Evolutionary conservation across 2,113 vertebrate species (phyloP).

Genomic region (Gopherus evgoodei): DNA sequence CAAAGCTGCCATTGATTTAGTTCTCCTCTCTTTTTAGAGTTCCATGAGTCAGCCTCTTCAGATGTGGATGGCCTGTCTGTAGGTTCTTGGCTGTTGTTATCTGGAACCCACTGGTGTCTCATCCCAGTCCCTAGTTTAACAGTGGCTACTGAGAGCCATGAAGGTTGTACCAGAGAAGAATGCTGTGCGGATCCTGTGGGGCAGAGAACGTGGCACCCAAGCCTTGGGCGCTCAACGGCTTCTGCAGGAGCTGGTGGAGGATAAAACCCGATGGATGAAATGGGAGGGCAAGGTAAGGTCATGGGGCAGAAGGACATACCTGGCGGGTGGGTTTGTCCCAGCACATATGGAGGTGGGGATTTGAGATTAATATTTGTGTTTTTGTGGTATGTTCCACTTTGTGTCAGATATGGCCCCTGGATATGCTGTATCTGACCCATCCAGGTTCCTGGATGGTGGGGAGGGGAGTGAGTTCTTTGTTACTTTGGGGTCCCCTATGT

Average conservation of each 20-base stretch:
- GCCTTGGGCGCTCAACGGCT: constrained; percentile 91
- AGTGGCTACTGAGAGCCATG: constrained; percentile 73
- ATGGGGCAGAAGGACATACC: background rate
- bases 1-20: constrained; percentile 35
- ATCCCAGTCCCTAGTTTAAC: constrained; percentile 62
- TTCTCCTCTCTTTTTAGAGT: constrained; percentile 71
- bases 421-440: constrained; percentile 37
- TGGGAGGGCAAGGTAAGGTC: constrained; percentile 96
- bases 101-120: constrained; percentile 65
- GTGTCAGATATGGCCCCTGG: background rate
- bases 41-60: constrained; percentile 79
- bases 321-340: background rate
- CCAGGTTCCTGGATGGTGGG: constrained; percentile 49
- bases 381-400: constrained; percentile 22
- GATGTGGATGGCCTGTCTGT: constrained; percentile 79
- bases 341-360: background rate
- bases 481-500: constrained; percentile 15
- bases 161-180: constrained; percentile 97
- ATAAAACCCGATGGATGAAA: constrained; percentile 98
- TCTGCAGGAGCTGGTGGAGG: constrained; percentile 96
- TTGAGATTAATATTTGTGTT: constrained; percentile 10
- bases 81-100: constrained; percentile 76
- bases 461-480: background rate
- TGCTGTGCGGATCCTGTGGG: constrained; percentile 94
- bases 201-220: constrained; percentile 91